These are phyloP conservation scores for Caenorhabditis macrosperma DNA, from an alignment of 2,888 invertebrate genomes.

Conservation along the genomic window DNA sequence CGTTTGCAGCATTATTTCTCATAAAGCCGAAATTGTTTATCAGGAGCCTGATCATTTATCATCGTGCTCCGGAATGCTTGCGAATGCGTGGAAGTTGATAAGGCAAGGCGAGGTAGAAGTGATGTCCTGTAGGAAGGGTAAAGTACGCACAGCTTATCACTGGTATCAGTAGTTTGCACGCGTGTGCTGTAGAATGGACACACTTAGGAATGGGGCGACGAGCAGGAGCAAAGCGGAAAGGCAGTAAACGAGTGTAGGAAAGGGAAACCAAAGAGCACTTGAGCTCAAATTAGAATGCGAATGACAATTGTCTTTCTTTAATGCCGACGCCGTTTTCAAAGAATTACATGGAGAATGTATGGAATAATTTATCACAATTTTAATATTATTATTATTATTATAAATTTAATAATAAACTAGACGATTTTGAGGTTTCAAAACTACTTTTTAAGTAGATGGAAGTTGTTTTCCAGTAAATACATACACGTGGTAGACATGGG, in stretches of 20 bases:
- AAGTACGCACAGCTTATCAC: conserved; percentile 29
- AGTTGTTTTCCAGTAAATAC: conserved; percentile 45
- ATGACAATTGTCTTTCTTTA: no score
- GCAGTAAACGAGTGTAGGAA: background rate
- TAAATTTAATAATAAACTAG: background rate
- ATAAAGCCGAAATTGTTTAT: background rate
- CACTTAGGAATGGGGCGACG: background rate
- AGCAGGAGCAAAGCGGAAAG: background rate
- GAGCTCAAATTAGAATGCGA: background rate
- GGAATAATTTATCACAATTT: background rate
- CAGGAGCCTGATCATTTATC: conserved; percentile 2
- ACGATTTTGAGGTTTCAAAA: conserved; percentile 29
- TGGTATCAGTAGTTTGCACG: conserved; percentile 16
- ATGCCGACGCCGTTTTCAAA: no score
- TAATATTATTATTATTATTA: background rate
- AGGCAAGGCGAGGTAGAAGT: conserved; percentile 12
- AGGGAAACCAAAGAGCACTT: background rate
- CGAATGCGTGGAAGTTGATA: conserved; percentile 28
- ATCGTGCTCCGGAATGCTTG: background rate
- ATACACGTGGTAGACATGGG: conserved; percentile 55
- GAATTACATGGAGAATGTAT: background rate
- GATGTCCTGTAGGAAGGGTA: conserved; percentile 1
- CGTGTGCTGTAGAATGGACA: conserved; percentile 6
- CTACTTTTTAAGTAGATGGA: conserved; percentile 54
- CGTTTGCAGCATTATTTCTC: background rate